Base-by-base conservation (phyloP, 2,888 invertebrate genomes). In the Polylopha cassiicola region DNA sequence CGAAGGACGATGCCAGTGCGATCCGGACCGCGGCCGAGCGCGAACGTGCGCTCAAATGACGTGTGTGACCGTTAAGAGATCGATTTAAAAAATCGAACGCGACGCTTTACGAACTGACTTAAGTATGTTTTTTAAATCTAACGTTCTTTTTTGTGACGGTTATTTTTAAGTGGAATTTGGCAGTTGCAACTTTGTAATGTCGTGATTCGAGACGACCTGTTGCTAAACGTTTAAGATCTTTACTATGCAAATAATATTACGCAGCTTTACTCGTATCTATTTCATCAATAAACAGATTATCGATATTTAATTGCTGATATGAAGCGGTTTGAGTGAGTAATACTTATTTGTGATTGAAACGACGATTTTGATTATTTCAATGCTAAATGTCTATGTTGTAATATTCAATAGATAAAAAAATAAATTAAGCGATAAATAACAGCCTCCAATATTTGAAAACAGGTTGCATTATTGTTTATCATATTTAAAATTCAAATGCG, bases 1-100 rank as follows among this genome's bases (percentile, higher is more conserved):
- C 69, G 79, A 78, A 79, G 80, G 80, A 77, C 80, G 67, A 57
- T 39, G 24, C 20, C 71, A 78, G 79, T 78, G 62, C 61, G 65
- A 57, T 59, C 52, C 54, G 61, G 63, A 67, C 50, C 45, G 45
- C 45, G 47, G 44, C 24, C 15, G 21, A n/a, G 55, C 34, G 47
- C 47, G 55, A 51, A 59, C 56, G 67, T 47, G 38, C 39, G 47
- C 46, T 36, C 38, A 41, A 27, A 32, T 43, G 44, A 44, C 53
- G 47, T 43, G 39, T 31, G 49, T 42, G 47, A 39, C 62, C 55
- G 22, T 13, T 4, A 7, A 11, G 9, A 21, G 22, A 34, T 33
- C 37, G 26, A 42, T 26, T 33, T 37, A 29, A 23, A 36, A 41
- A 31, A 31, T 18, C 33, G 44, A 44, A 39, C 44, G 44, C 34